phyloP scores from a whole-genome alignment of 1,140 invertebrate genomes.

The Orius laevigatus region DNA sequence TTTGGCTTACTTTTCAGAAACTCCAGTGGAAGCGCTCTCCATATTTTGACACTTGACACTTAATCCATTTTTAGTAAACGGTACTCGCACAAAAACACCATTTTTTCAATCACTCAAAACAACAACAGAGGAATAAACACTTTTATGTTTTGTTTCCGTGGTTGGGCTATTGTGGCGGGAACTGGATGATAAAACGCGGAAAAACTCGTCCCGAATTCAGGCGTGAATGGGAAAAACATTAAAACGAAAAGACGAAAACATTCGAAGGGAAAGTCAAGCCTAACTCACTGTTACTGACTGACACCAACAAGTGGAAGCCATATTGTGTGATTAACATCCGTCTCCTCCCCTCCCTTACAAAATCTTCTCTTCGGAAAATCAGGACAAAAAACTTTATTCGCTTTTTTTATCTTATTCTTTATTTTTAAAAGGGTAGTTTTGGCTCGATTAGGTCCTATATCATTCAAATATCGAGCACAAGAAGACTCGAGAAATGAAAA shows the following conservation, averaged over 20 bases:
- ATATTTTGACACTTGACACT: slow-evolving; percentile 5
- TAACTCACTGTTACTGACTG: slow-evolving; percentile 24
- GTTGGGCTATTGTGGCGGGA: too few relatives aligned
- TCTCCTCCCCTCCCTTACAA: background rate
- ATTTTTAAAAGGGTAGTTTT: slow-evolving; percentile 2
- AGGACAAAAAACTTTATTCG: too few relatives aligned
- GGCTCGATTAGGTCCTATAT: slow-evolving; percentile 9
- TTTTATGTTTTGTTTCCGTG: slow-evolving; percentile 5
- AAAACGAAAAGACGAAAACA: slow-evolving; percentile 19
- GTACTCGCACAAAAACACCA: slow-evolving; percentile 12
- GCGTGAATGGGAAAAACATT: slow-evolving; percentile 1
- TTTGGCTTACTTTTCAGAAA: slow-evolving; percentile 20
- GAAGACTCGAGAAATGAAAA: too few relatives aligned
- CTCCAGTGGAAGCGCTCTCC: slow-evolving; percentile 17
- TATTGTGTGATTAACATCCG: slow-evolving; percentile 23
- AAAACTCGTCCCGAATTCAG: slow-evolving; percentile 3
- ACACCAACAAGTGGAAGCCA: slow-evolving; percentile 31
- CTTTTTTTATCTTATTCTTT: too few relatives aligned
- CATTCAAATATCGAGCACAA: too few relatives aligned
- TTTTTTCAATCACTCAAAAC: slow-evolving; percentile 16
- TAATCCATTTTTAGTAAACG: slow-evolving; percentile 9
- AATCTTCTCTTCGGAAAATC: slow-evolving; percentile 8
- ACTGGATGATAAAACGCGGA: background rate
- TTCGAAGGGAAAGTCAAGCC: slow-evolving; percentile 9
- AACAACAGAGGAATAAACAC: slow-evolving; percentile 22